phyloP scores from a whole-genome alignment of 1,140 invertebrate species.

The Nasonia vitripennis region DNA sequence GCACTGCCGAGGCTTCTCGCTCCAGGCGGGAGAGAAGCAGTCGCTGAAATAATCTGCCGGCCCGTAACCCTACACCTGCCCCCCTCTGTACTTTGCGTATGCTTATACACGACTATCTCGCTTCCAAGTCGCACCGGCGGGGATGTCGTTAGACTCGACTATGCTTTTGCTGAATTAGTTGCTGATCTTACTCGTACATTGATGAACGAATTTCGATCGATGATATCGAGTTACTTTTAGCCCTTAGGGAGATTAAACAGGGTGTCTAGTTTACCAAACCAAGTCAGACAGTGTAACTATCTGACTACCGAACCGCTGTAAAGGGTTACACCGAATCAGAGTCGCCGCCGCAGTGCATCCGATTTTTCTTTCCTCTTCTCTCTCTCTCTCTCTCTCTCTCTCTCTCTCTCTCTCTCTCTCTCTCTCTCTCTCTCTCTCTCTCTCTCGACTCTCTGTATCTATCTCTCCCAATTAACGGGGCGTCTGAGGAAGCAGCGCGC shows the following conservation, averaged over 20 bases:
- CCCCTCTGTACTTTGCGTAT: too few species aligned
- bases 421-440: not conserved
- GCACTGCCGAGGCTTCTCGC: slow-evolving; percentile 24
- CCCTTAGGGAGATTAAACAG: too few species aligned
- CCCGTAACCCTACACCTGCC: slow-evolving; percentile 27
- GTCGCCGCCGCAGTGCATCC: not conserved
- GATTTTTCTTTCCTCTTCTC: not conserved
- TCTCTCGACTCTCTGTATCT: not conserved
- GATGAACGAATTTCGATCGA: too few species aligned
- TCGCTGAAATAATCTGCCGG: slow-evolving; percentile 23
- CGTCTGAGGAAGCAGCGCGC: not conserved
- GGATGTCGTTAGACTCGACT: not conserved
- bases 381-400: not conserved
- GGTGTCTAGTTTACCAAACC: too few species aligned
- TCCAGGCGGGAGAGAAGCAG: not conserved
- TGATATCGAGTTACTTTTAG: too few species aligned
- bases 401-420: not conserved
- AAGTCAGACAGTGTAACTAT: too few species aligned
- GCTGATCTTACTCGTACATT: too few species aligned
- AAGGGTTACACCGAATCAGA: not conserved
- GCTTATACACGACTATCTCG: not conserved
- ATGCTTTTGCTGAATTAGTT: too few species aligned
- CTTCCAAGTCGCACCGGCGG: too few species aligned
- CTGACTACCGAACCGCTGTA: too few species aligned
- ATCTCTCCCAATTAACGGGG: not conserved